These are phyloP conservation scores for Atlantisia rogersi DNA, from an alignment of 2,113 vertebrate genomes.

Conservation along the genomic window DNA sequence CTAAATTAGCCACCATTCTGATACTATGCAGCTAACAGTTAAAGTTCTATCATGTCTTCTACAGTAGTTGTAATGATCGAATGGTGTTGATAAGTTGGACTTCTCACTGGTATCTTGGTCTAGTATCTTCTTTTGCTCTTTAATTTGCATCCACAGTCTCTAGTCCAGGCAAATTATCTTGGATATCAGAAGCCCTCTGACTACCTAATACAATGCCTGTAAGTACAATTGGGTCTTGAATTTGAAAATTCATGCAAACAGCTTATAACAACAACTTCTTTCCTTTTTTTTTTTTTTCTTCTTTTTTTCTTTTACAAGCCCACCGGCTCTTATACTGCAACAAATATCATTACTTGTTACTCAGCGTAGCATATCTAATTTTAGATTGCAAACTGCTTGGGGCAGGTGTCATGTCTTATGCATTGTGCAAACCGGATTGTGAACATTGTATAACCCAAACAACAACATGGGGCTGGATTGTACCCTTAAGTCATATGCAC, in stretches of 20 bases:
- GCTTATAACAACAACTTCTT: background rate
- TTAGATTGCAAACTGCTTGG: slow-evolving; percentile 14
- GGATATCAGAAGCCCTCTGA: background rate
- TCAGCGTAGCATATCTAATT: background rate
- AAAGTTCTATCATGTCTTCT: background rate
- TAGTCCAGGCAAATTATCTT: background rate
- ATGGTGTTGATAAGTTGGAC: background rate
- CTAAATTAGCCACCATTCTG: background rate
- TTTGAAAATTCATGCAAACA: background rate
- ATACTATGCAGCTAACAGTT: background rate
- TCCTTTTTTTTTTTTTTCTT: background rate
- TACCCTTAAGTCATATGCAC: background rate
- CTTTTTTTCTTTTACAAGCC: background rate
- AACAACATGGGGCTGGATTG: background rate
- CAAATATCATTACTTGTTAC: background rate
- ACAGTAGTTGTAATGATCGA: background rate
- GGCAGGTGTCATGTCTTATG: background rate
- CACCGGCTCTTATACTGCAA: background rate
- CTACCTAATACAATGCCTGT: background rate
- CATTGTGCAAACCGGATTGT: background rate
- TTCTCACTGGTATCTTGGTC: background rate
- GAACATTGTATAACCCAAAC: background rate
- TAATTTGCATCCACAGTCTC: background rate
- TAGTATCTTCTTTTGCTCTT: background rate
- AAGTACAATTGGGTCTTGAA: background rate